Percentiles rank a stretch among this genome's conserved stretches.
Conservation (phyloP, 2,888 invertebrate genomes). For the Mechanitis messenoides region DNA sequence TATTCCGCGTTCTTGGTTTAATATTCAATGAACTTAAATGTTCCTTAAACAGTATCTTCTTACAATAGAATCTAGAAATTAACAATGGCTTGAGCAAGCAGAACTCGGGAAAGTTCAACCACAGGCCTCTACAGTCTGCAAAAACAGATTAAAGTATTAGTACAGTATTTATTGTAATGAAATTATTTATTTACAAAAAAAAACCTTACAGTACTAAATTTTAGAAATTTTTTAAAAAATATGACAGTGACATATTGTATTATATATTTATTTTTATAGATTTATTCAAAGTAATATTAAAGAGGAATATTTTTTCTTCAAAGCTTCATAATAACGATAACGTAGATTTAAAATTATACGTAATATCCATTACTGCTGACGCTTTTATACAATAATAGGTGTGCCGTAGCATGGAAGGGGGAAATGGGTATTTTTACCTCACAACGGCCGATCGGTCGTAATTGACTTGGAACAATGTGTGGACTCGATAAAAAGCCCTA, state of each 20-base stretch:
- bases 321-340: too few species aligned
- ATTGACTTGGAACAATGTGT: slow-evolving; percentile 38
- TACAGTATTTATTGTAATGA: not conserved
- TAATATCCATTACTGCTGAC: slow-evolving; percentile 9
- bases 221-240: too few species aligned
- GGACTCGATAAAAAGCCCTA: slow-evolving; percentile 35
- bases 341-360: not conserved
- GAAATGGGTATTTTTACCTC: slow-evolving; percentile 33
- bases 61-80: slow-evolving; percentile 26
- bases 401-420: slow-evolving; percentile 23
- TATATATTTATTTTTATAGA: too few species aligned
- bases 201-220: too few species aligned
- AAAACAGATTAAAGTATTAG: not conserved
- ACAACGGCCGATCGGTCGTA: slow-evolving; percentile 31
- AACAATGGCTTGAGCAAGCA: slow-evolving; percentile 27
- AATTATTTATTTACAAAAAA: too few species aligned
- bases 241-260: too few species aligned
- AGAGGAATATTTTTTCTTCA: too few species aligned
- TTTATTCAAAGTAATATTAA: too few species aligned
- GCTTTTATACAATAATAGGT: slow-evolving; percentile 15
- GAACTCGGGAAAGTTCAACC: slow-evolving; percentile 21
- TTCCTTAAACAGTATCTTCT: slow-evolving; percentile 23
- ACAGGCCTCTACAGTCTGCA: slow-evolving; percentile 20
- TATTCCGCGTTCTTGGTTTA: slow-evolving; percentile 13
- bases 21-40: slow-evolving; percentile 25